Evolutionary conservation across 2,797 vertebrate species (phyloP).

Genomic region (Salarias fasciatus): DNA sequence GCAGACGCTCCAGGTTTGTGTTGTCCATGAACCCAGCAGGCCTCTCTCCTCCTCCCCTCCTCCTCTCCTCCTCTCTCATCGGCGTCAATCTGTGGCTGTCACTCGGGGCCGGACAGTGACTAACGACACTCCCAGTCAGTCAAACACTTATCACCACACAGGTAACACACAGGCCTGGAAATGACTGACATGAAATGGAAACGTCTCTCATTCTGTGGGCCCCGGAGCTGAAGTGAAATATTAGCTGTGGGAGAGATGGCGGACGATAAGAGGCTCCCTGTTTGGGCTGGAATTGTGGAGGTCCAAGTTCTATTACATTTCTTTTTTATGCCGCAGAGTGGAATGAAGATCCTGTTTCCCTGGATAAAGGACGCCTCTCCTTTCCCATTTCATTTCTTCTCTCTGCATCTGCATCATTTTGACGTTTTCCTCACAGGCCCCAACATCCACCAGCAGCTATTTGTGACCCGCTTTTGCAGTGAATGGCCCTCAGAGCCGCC

Average conservation of each 20-base stretch:
- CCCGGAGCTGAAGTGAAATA: slow-evolving; percentile 77
- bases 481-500: slow-evolving; percentile 29
- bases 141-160: slow-evolving; percentile 84
- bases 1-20: slow-evolving; percentile 6
- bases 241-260: slow-evolving; percentile 78
- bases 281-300: slow-evolving; percentile 72
- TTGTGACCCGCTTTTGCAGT: not conserved
- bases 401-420: slow-evolving; percentile 4
- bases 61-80: slow-evolving; percentile 64
- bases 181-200: slow-evolving; percentile 85
- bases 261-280: slow-evolving; percentile 69
- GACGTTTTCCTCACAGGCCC: not conserved
- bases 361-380: slow-evolving; percentile 15
- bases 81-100: slow-evolving; percentile 75
- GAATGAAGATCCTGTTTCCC: slow-evolving; percentile 30
- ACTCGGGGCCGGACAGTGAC: slow-evolving; percentile 78
- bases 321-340: slow-evolving; percentile 26
- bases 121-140: slow-evolving; percentile 81
- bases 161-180: slow-evolving; percentile 81
- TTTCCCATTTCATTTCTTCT: slow-evolving; percentile 3
- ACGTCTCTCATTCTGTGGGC: slow-evolving; percentile 79
- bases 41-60: slow-evolving; percentile 8
- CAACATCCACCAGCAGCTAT: slow-evolving; percentile 22
- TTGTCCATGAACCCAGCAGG: slow-evolving; percentile 30
- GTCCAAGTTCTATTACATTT: slow-evolving; percentile 71